These are phyloP conservation scores for Ophion costatus DNA, from an alignment of 2,888 invertebrate species.

Conservation along the genomic window DNA sequence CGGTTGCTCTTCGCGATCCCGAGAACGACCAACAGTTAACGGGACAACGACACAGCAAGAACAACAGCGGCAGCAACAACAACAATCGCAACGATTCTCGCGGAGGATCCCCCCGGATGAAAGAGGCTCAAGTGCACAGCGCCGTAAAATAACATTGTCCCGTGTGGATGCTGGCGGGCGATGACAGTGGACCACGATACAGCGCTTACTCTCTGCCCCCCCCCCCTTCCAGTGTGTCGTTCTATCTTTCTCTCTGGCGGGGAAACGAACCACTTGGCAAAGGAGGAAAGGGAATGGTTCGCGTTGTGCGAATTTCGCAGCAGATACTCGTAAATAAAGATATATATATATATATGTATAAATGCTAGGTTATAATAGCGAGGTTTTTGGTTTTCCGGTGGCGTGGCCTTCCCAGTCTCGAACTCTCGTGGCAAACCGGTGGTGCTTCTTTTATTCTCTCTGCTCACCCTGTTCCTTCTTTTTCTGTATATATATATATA, in stretches of 20 bases:
- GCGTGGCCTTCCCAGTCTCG: constrained; percentile 15
- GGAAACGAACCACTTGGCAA: constrained; percentile 63
- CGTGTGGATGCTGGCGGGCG: constrained; percentile 72
- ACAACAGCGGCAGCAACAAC: background rate
- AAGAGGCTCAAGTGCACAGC: constrained; percentile 83
- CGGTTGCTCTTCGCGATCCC: constrained; percentile 54
- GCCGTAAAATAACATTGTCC: constrained; percentile 83
- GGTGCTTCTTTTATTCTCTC: constrained; percentile 25
- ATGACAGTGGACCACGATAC: constrained; percentile 45
- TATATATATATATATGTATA: constrained; percentile 41
- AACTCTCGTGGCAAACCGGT: constrained; percentile 16
- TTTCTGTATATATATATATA: too few relatives aligned
- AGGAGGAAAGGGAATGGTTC: constrained; percentile 34
- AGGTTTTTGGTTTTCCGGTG: constrained; percentile 51
- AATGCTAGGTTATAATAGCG: constrained; percentile 7
- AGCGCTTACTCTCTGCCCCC: constrained; percentile 34
- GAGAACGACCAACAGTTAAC: constrained; percentile 62
- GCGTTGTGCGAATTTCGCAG: constrained; percentile 46
- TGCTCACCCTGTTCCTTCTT: too few relatives aligned
- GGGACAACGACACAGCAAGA: constrained; percentile 58
- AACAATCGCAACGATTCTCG: constrained; percentile 63
- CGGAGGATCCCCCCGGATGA: constrained; percentile 76
- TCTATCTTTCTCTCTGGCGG: background rate
- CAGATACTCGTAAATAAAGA: constrained; percentile 42
- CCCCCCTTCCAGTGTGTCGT: too few relatives aligned